Evolutionary conservation across 2,113 vertebrate species (phyloP).

Genomic region (Otus sunia): DNA sequence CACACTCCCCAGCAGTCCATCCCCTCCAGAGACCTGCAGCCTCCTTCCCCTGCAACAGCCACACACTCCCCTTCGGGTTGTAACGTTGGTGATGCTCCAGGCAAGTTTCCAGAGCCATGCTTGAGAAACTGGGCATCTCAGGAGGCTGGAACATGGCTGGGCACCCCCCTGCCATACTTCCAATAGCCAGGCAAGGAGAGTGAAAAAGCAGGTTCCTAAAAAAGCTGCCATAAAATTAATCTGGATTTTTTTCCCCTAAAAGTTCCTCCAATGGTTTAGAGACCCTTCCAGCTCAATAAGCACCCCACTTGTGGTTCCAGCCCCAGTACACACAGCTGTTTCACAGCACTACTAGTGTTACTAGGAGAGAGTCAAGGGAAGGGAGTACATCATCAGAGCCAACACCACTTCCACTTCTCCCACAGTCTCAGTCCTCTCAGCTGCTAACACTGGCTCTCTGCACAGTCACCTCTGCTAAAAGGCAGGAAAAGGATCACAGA

Average conservation of each 20-base stretch:
- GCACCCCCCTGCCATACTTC: background rate
- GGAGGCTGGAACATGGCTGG: background rate
- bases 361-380: background rate
- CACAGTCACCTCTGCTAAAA: background rate
- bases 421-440: background rate
- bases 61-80: background rate
- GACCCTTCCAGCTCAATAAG: background rate
- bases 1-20: background rate
- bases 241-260: background rate
- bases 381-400: accelerated
- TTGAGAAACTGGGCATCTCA: background rate
- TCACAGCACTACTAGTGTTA: background rate
- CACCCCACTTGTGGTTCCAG: background rate
- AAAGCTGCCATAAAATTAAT: background rate
- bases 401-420: background rate
- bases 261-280: background rate
- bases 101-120: background rate
- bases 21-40: background rate
- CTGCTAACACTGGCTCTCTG: background rate
- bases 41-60: background rate
- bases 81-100: background rate
- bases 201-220: background rate
- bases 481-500: background rate
- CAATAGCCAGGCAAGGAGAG: background rate
- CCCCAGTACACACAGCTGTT: background rate